Conservation (phyloP, 1,140 invertebrate species). For the Drosophila willistoni region DNA sequence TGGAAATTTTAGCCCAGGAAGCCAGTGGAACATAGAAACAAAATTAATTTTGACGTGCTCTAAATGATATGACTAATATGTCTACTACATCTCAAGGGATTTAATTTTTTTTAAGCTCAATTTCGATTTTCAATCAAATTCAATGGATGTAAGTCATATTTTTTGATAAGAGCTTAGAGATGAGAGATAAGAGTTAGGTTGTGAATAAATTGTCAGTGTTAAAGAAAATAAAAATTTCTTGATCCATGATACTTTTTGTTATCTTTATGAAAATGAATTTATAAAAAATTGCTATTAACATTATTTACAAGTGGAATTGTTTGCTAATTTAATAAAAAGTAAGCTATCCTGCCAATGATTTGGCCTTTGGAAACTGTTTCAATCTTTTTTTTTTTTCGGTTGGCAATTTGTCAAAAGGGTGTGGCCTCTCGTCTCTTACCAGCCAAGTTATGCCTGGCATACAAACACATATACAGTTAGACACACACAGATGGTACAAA, state of each 20-base stretch:
- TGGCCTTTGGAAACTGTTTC: conserved; percentile 40
- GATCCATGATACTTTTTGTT: too few relatives aligned
- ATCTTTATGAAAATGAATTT: background rate
- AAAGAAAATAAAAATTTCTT: too few relatives aligned
- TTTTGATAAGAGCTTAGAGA: too few relatives aligned
- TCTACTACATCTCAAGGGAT: too few relatives aligned
- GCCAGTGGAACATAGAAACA: too few relatives aligned
- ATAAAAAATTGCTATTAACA: background rate
- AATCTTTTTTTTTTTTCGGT: conserved; percentile 29
- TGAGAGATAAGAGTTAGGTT: too few relatives aligned
- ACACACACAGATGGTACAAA: conserved; percentile 19
- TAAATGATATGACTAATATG: background rate
- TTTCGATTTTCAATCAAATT: too few relatives aligned
- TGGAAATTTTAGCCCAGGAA: background rate
- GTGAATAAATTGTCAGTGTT: too few relatives aligned
- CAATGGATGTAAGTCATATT: too few relatives aligned
- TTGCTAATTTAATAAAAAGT: background rate
- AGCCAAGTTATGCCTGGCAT: conserved; percentile 23
- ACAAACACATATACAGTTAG: conserved; percentile 20
- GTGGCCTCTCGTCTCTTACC: conserved; percentile 36
- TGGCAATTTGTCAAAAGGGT: conserved; percentile 78
- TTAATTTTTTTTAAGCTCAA: too few relatives aligned
- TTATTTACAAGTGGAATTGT: background rate
- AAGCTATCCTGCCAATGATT: background rate
- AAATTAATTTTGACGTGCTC: too few relatives aligned